Evolutionary conservation across 2,113 vertebrate genomes (phyloP).

Genomic region (Paramormyrops kingsleyae): DNA sequence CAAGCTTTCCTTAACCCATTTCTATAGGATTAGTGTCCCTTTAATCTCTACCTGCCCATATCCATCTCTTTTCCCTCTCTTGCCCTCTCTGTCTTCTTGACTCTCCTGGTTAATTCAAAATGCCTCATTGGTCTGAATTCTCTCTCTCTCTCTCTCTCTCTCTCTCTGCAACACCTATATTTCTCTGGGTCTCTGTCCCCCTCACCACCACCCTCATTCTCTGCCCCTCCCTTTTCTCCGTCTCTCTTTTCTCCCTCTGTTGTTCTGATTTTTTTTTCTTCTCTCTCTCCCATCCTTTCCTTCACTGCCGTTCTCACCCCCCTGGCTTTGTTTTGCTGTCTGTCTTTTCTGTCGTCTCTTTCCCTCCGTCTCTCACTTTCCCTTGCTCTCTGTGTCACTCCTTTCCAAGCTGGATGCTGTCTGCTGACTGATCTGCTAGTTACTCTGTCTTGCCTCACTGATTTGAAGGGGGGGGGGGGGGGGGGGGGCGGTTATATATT

Average conservation of each 20-base stretch:
- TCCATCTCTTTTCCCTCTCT: constrained; percentile 30
- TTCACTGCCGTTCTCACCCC: neutral
- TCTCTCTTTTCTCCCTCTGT: constrained; percentile 29
- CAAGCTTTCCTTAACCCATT: constrained; percentile 40
- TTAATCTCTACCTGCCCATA: constrained; percentile 44
- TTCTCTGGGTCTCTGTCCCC: neutral
- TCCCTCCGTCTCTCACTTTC: neutral
- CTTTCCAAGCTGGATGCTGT: constrained; percentile 28
- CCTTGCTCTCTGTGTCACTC: constrained; percentile 1
- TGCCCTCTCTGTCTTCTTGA: constrained; percentile 22
- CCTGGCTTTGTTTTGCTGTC: neutral
- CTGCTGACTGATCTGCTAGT: constrained; percentile 50
- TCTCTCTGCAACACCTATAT: neutral
- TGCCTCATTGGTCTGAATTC: constrained; percentile 6
- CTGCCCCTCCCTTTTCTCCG: constrained; percentile 14
- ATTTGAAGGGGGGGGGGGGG: constrained; percentile 59
- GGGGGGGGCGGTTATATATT: constrained; percentile 56
- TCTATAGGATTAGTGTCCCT: constrained; percentile 45
- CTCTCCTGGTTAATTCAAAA: constrained; percentile 24
- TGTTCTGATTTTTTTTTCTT: neutral
- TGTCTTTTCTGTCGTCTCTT: constrained; percentile 11
- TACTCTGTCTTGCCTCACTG: constrained; percentile 60
- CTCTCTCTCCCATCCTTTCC: constrained; percentile 19
- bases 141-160: neutral
- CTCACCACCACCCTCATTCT: neutral